Base-by-base conservation (phyloP, 2,113 vertebrate species). In the Brachionichthys hirsutus region DNA sequence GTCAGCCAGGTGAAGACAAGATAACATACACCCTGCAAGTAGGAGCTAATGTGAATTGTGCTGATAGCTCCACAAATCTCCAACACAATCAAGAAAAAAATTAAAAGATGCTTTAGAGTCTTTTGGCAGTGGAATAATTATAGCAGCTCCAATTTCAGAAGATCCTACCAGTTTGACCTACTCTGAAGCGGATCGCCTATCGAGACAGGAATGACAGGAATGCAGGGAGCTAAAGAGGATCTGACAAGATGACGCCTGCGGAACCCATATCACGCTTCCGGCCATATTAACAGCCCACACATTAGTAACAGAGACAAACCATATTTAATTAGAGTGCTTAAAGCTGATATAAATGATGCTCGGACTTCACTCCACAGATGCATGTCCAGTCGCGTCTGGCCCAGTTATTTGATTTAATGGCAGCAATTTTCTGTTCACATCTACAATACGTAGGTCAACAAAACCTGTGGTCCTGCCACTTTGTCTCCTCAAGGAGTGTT, bases 381-480 rank as follows among this genome's bases (percentile, higher is more conserved):
- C 36, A 24, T 36, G 19, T 17, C 45, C n/a, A 40, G 47, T 45
- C 35, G 6, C 59, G 47, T 54, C 45, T 1, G 5, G 71, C 56
- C 46, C 67, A 1, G 49, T 64, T 70, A 78, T 78, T 76, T 84
- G 12, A 47, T 58, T 75, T 76, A 77, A 88, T 76, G 61, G 54
- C 51, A 71, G 73, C 59, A 77, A 77, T 75, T 65, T 79, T 82
- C 69, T 80, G 80, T 76, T 74, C 80, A 78, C 62, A 67, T 75
- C 36, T 34, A 40, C 77, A 65, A 70, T 68, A 50, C 46, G 64
- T 36, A 34, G 54, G 52, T 62, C 66, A 62, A 72, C 70, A 62
- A 44, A 70, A 61, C 69, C 57, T 38, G 58, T 66, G 50, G 41
- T 48, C 56, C 67, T 6, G 80, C 59, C 66, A 67, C 42, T 76